phyloP scores from a whole-genome alignment of 2,113 vertebrate genomes.

The Lophochroa leadbeateri region DNA sequence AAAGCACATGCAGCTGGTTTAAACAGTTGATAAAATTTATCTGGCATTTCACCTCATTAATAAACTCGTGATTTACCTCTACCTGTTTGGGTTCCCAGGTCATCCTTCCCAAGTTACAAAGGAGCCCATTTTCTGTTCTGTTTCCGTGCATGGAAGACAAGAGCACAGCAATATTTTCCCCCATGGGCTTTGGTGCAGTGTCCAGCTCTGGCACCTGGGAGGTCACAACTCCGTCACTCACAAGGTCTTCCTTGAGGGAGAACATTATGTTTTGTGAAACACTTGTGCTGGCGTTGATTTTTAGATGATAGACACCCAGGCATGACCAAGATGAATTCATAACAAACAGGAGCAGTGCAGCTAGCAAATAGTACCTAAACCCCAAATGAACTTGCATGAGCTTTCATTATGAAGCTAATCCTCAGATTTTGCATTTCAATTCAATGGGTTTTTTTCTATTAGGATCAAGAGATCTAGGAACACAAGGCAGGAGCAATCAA shows the following conservation, averaged over 20 bases:
- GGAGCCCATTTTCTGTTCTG: neutral
- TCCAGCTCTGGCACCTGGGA: neutral
- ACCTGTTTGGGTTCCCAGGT: neutral
- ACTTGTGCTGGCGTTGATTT: neutral
- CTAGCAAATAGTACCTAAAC: neutral
- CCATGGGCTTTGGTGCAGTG: rapidly evolving
- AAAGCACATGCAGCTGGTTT: slow-evolving; percentile 25
- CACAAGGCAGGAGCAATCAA: neutral
- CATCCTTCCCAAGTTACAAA: neutral
- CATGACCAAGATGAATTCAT: neutral
- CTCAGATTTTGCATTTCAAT: neutral
- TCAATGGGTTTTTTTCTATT: rapidly evolving
- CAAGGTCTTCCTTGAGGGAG: neutral
- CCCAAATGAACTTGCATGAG: neutral
- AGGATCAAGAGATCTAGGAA: neutral
- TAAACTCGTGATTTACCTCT: neutral
- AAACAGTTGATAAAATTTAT: slow-evolving; percentile 31
- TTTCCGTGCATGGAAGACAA: neutral
- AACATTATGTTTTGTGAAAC: neutral
- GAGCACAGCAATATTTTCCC: neutral
- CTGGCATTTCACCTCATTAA: neutral
- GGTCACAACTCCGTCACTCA: neutral
- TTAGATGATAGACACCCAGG: neutral
- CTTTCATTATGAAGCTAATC: neutral
- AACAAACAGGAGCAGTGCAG: neutral